Conservation (phyloP, 2,797 vertebrate genomes). For the Paratrypauchen microcephalus region DNA sequence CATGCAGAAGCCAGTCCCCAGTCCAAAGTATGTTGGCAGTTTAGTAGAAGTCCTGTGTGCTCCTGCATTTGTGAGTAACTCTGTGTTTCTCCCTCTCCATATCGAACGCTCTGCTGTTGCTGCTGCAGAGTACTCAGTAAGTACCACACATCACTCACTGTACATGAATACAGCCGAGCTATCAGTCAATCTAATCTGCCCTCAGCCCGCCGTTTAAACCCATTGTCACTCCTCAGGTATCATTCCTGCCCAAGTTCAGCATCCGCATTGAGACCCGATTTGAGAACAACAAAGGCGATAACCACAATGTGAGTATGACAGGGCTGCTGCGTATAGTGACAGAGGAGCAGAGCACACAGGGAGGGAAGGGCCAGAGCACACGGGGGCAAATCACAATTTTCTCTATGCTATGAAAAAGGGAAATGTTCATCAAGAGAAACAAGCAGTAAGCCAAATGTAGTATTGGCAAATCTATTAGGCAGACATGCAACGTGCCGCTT, state of each 20-base stretch:
- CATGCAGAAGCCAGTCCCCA: constrained; percentile 19
- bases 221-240: constrained; percentile 64
- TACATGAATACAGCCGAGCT: constrained; percentile 46
- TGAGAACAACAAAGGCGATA: constrained; percentile 82
- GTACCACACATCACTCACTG: constrained; percentile 67
- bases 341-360: constrained; percentile 37
- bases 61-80: constrained; percentile 55
- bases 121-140: constrained; percentile 80
- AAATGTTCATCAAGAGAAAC: constrained; percentile 62
- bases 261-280: constrained; percentile 84
- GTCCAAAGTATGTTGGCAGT: constrained; percentile 1
- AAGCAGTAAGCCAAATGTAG: constrained; percentile 55
- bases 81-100: constrained; percentile 47
- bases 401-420: constrained; percentile 47
- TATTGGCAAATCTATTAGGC: constrained; percentile 63
- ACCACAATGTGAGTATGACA: constrained; percentile 77
- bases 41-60: constrained; percentile 22
- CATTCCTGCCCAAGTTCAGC: constrained; percentile 81
- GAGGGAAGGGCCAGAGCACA: constrained; percentile 20
- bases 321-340: constrained; percentile 32
- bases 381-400: constrained; percentile 50
- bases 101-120: constrained; percentile 39
- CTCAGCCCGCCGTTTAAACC: constrained; percentile 34
- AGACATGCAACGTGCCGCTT: constrained; percentile 41
- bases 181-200: constrained; percentile 41